phyloP scores from a whole-genome alignment of 2,888 invertebrate genomes.

The Drosophila rellima region DNA sequence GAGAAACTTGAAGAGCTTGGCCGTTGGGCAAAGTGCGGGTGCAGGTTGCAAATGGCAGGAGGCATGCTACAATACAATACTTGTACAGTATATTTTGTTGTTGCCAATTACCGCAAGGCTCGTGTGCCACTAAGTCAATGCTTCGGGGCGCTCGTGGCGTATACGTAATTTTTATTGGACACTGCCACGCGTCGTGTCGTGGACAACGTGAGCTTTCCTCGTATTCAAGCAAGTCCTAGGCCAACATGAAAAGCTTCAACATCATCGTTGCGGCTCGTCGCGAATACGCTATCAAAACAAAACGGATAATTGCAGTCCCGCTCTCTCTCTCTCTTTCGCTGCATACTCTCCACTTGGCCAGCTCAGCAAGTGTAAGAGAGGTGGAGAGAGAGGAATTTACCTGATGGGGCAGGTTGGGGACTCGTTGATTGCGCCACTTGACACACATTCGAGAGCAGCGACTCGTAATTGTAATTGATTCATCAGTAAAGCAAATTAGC shows the following conservation, averaged over 20 bases:
- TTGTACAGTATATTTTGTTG: conserved; percentile 34
- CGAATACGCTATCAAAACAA: conserved; percentile 80
- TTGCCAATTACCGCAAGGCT: conserved; percentile 72
- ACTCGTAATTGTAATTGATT: conserved; percentile 63
- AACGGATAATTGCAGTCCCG: conserved; percentile 74
- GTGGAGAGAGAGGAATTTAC: not conserved
- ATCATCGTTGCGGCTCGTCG: conserved; percentile 36
- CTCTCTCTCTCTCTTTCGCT: conserved; percentile 36
- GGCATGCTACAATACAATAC: conserved; percentile 10
- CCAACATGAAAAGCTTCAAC: conserved; percentile 70
- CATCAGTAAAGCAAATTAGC: conserved; percentile 56
- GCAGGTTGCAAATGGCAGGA: conserved; percentile 24
- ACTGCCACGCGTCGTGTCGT: conserved; percentile 53
- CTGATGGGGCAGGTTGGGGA: conserved; percentile 45
- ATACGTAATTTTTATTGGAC: conserved; percentile 78
- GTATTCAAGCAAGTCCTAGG: conserved; percentile 71
- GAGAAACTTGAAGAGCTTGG: conserved; percentile 23
- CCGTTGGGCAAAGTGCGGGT: conserved; percentile 24
- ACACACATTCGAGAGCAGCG: conserved; percentile 60
- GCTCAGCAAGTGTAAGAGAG: conserved; percentile 40
- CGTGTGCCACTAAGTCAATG: conserved; percentile 53
- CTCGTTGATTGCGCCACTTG: conserved; percentile 58
- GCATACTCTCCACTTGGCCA: conserved; percentile 65
- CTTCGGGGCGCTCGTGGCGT: conserved; percentile 62
- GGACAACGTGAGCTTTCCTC: conserved; percentile 61